Evolutionary conservation across 2,113 vertebrate species (phyloP).

Genomic region (Eolophus roseicapilla): DNA sequence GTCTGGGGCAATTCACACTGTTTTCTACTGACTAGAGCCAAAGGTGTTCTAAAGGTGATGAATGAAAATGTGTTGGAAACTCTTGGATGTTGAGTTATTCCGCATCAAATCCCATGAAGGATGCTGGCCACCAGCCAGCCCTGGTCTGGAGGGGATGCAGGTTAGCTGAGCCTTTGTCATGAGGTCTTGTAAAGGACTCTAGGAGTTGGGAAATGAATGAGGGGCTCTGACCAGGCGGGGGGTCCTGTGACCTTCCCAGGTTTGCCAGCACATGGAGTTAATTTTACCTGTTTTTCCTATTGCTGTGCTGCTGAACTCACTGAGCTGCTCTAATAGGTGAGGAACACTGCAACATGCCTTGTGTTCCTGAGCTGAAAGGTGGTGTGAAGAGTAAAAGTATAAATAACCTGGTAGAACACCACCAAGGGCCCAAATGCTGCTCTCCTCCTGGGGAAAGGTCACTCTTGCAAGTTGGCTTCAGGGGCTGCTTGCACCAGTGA

Average conservation of each 20-base stretch:
- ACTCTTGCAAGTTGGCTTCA: not conserved
- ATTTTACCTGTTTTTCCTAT: not conserved
- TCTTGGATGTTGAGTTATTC: not conserved
- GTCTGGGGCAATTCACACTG: not conserved
- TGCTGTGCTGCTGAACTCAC: not conserved
- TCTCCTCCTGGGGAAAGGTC: not conserved
- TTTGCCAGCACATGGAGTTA: not conserved
- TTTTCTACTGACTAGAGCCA: not conserved
- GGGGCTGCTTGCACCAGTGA: not conserved
- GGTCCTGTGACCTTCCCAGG: conserved; percentile 1
- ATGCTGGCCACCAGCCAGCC: conserved; percentile 10
- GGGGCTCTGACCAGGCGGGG: not conserved
- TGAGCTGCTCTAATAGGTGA: not conserved
- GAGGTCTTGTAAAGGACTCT: not conserved
- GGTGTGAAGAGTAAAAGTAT: not conserved
- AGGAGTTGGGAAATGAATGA: not conserved
- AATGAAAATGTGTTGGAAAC: not conserved
- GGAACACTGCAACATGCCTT: not conserved
- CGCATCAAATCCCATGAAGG: conserved; percentile 9
- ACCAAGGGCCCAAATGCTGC: not conserved
- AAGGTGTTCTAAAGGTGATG: not conserved
- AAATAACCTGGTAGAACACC: not conserved
- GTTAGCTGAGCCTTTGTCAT: not conserved
- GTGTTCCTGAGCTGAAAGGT: not conserved
- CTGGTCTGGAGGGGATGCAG: not conserved